Conservation (phyloP, 2,113 vertebrate species). For the Epinephelus fuscoguttatus region DNA sequence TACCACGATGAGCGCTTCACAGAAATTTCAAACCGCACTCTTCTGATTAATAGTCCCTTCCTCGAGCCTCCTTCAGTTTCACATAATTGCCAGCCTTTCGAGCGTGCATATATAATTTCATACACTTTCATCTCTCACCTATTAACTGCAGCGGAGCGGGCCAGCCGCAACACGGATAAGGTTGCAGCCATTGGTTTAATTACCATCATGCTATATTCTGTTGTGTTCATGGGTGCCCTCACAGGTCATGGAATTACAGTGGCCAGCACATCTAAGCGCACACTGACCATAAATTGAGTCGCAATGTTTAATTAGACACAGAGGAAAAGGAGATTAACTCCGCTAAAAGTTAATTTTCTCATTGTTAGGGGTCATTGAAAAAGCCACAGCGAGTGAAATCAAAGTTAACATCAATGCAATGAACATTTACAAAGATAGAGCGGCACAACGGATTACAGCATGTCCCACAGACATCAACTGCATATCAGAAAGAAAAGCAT, state of each 20-base stretch:
- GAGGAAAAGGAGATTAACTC: constrained; percentile 51
- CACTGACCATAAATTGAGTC: constrained; percentile 62
- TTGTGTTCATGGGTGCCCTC: constrained; percentile 64
- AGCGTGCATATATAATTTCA: constrained; percentile 87
- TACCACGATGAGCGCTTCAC: constrained; percentile 57
- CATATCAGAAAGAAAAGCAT: not conserved
- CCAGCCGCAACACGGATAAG: constrained; percentile 75
- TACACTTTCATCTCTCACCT: constrained; percentile 81
- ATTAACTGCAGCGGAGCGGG: constrained; percentile 78
- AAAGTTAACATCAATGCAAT: constrained; percentile 21
- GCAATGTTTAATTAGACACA: constrained; percentile 70
- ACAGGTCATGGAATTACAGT: constrained; percentile 79
- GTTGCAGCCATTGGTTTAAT: constrained; percentile 85
- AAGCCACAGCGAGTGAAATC: not conserved
- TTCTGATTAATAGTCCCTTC: constrained; percentile 84
- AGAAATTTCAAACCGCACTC: constrained; percentile 69
- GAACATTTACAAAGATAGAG: not conserved
- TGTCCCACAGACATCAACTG: not conserved
- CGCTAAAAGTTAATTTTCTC: constrained; percentile 61
- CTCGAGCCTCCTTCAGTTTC: constrained; percentile 83
- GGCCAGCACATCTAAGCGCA: constrained; percentile 60
- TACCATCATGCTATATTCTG: constrained; percentile 82
- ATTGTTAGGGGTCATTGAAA: constrained; percentile 16
- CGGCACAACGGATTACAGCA: not conserved
- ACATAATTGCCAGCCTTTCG: constrained; percentile 85